Percentiles rank a stretch among this genome's conserved stretches.
These are phyloP conservation scores for Lemur catta DNA, from an alignment of 2,797 vertebrate species.

Conservation along the genomic window DNA sequence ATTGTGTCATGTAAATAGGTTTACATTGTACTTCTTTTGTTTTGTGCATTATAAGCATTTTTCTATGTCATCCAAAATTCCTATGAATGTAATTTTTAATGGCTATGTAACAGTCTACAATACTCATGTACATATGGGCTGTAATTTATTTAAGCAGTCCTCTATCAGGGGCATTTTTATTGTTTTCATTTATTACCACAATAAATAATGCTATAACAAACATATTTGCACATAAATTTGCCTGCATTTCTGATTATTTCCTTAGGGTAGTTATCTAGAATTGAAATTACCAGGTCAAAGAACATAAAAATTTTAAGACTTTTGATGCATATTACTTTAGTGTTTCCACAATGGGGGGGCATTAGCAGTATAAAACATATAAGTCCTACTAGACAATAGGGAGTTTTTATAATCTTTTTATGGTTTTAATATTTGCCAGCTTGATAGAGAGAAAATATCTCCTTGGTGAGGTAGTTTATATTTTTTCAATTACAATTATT, in stretches of 20 bases:
- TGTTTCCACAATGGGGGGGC: neutral
- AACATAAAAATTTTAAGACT: constrained; percentile 51
- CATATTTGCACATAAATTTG: constrained; percentile 69
- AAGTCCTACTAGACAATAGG: neutral
- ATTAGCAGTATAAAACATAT: constrained; percentile 23
- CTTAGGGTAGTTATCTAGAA: constrained; percentile 48
- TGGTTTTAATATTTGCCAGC: constrained; percentile 20
- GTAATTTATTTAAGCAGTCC: constrained; percentile 50
- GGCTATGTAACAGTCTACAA: neutral
- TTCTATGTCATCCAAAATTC: neutral
- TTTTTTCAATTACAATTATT: neutral
- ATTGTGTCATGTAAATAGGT: neutral
- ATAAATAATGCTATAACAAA: constrained; percentile 70
- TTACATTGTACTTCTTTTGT: neutral
- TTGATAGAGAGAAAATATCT: constrained; percentile 35
- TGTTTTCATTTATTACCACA: constrained; percentile 64
- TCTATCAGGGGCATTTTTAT: constrained; percentile 54
- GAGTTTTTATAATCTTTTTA: constrained; percentile 33
- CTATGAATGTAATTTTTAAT: constrained; percentile 50
- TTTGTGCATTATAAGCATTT: constrained; percentile 31
- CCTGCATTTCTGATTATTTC: constrained; percentile 60
- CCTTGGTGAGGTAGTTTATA: neutral
- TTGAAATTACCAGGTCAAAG: constrained; percentile 56
- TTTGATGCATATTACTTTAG: constrained; percentile 9
- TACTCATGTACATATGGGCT: neutral